Evolutionary conservation across 1,140 invertebrate genomes (phyloP).

Genomic region (Andrena cerasifolii): DNA sequence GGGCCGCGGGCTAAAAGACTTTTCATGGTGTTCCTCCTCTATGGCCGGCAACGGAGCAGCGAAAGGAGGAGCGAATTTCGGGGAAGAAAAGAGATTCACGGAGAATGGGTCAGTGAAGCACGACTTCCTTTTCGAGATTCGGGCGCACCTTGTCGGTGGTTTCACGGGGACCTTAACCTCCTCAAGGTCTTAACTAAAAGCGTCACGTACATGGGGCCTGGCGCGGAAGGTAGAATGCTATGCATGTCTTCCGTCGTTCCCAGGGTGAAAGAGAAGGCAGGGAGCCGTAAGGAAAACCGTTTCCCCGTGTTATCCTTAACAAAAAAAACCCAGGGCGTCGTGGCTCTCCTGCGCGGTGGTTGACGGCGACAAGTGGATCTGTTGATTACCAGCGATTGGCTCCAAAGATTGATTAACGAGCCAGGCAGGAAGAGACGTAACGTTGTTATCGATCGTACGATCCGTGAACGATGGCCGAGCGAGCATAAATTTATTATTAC

Average conservation of each 20-base stretch:
- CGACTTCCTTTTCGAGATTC: neutral
- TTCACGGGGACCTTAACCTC: conserved; percentile 46
- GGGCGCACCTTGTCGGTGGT: conserved; percentile 2
- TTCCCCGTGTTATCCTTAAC: neutral
- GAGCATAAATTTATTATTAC: conserved; percentile 1
- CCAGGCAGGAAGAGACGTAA: no score
- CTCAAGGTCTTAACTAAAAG: conserved; percentile 51
- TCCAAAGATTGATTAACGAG: no score
- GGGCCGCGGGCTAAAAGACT: conserved; percentile 1
- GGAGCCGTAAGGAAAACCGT: neutral
- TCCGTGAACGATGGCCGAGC: neutral
- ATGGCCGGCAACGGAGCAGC: neutral
- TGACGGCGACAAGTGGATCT: no score
- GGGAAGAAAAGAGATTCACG: neutral
- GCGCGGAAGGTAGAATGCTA: neutral
- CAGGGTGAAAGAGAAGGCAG: neutral
- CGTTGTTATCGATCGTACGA: neutral
- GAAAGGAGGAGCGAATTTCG: neutral
- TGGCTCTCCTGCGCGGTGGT: neutral
- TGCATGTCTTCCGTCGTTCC: neutral
- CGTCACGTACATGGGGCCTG: conserved; percentile 18
- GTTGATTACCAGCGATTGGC: no score
- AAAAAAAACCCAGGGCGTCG: neutral
- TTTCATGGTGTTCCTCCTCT: conserved; percentile 9
- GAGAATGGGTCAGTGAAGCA: neutral